Base-by-base conservation (phyloP, 2,797 vertebrate genomes). In the Toxotes lorentzi region DNA sequence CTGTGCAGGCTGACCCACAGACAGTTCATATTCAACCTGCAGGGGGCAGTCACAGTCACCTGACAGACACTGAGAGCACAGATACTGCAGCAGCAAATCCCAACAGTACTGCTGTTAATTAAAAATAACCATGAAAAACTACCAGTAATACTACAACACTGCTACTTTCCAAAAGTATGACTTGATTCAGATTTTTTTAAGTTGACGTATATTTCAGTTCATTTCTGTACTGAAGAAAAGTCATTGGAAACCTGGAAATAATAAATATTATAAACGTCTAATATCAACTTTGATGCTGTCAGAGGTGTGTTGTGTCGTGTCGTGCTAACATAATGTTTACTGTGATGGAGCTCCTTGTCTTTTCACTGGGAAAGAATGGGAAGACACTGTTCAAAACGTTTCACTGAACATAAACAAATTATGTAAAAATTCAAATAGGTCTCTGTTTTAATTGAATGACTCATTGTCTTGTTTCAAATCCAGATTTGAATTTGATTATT, bases 31-130 rank as follows among this genome's bases (percentile, higher is more conserved):
- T 43, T 59, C 12, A 35, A 2, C 79, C 84, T 77, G 72, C 17
- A 81, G 84, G 64, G 61, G 80, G 80, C 86, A 91, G 79, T 88
- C 65, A 75, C 78, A 89, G 79, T 85, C 90, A 85, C 34, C 48
- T 59, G n/a, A 63, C 21, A 43, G 13, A 64, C 43, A 21, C 23
- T 11, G 61, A 47, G 8, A 13, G 47, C 35, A 40, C 17, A 34
- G 53, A 2, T 14, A 19, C 19, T 23, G 32, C 43, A 63, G 69
- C 38, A 48, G 14, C 53, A 59, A 4, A 34, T n/a, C 30, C n/a
- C 32, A 47, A 3, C 1, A 24, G 12, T 2, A 1, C 23, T 27
- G 16, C 13, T 48, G 17, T 19, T 57, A 40, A 56, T 21, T 3
- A 40, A 40, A 7, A 38, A 47, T 23, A 56, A n/a, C 13, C n/a